Evolutionary conservation across 2,797 vertebrate species (phyloP).

Genomic region (Rallus crepitans): DNA sequence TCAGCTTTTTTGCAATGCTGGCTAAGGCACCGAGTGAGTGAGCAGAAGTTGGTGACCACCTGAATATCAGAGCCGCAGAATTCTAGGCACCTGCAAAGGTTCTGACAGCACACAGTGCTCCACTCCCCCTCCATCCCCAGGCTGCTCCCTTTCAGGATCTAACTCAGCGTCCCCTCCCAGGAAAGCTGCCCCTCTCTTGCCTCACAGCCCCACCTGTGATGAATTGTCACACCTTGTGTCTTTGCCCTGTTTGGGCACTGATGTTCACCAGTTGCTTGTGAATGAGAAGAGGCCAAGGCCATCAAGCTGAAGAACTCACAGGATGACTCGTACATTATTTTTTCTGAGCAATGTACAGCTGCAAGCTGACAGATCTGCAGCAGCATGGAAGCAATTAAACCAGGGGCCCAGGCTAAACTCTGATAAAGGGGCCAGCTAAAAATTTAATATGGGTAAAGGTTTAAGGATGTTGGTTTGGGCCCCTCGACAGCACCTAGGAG

Average conservation of each 20-base stretch:
- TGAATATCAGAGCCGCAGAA: background rate
- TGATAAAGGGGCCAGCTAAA: background rate
- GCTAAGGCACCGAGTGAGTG: background rate
- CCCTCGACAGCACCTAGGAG: background rate
- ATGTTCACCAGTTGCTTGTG: background rate
- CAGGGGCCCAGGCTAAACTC: background rate
- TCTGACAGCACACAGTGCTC: rapidly evolving
- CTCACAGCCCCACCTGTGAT: background rate
- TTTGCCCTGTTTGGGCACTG: background rate
- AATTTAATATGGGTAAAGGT: background rate
- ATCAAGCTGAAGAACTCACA: background rate
- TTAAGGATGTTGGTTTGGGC: background rate
- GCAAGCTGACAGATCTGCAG: background rate
- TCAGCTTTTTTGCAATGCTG: background rate
- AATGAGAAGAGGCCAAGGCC: background rate
- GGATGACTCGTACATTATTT: background rate
- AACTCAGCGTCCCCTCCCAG: background rate
- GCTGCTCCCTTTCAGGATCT: background rate
- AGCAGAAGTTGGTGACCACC: background rate
- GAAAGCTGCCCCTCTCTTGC: background rate
- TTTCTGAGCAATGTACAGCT: background rate
- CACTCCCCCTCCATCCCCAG: background rate
- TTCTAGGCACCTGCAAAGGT: background rate
- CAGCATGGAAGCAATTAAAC: background rate
- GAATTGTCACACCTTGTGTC: background rate